Percentiles rank a stretch among this genome's conserved stretches.
Conservation (phyloP, 1,140 invertebrate genomes). For the Geopemphigus sp. region DNA sequence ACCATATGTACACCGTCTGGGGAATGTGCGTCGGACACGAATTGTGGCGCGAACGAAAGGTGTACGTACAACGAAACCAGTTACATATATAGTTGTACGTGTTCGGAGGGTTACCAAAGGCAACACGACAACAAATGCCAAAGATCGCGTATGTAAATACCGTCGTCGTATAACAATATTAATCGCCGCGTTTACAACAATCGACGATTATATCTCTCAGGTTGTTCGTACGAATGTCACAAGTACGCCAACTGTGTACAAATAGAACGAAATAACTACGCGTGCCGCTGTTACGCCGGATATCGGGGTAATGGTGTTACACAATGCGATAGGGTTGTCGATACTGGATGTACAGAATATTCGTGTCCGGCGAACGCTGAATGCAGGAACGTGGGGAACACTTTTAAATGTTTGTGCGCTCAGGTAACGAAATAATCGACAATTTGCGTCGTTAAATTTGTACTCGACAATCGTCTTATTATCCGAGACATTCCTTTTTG, state of each 20-base stretch:
- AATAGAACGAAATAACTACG: slow-evolving; percentile 54
- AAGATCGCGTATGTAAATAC: slow-evolving; percentile 49
- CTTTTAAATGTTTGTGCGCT: slow-evolving; percentile 58
- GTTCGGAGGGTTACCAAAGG: slow-evolving; percentile 58
- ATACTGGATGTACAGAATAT: slow-evolving; percentile 76
- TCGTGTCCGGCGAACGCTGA: slow-evolving; percentile 82
- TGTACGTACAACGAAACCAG: slow-evolving; percentile 65
- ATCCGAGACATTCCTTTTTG: background rate
- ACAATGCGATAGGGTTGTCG: slow-evolving; percentile 55
- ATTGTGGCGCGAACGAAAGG: slow-evolving; percentile 74
- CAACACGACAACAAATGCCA: slow-evolving; percentile 45
- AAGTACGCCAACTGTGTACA: slow-evolving; percentile 51
- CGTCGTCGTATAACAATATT: background rate
- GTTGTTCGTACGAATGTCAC: slow-evolving; percentile 52
- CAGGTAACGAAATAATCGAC: background rate
- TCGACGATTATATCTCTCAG: slow-evolving; percentile 9
- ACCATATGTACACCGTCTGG: slow-evolving; percentile 54
- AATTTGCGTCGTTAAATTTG: background rate
- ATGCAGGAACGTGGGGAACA: slow-evolving; percentile 68
- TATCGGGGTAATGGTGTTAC: slow-evolving; percentile 59
- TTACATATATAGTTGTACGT: slow-evolving; percentile 68
- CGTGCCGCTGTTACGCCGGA: slow-evolving; percentile 69
- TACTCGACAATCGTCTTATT: background rate
- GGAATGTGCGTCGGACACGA: slow-evolving; percentile 66
- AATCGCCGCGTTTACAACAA: background rate